Evolutionary conservation across 2,113 vertebrate species (phyloP).

Genomic region (Apodemus speciosus): DNA sequence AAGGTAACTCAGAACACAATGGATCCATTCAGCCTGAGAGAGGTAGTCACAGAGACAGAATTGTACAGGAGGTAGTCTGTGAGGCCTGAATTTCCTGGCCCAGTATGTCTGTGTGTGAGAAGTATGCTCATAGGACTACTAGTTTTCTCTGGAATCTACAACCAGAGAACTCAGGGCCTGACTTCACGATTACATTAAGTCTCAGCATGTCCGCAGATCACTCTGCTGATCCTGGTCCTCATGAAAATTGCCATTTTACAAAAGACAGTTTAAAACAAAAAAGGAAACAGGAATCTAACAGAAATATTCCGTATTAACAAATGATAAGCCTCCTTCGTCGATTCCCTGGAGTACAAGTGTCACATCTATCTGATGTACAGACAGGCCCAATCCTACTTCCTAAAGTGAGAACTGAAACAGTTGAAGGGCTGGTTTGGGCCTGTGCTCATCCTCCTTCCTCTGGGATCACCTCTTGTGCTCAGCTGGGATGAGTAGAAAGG

Average conservation of each 20-base stretch:
- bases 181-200: background rate
- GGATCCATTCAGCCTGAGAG: rapidly evolving
- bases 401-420: background rate
- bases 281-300: background rate
- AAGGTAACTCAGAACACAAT: rapidly evolving
- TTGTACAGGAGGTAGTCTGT: rapidly evolving
- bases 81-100: background rate
- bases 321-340: background rate
- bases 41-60: rapidly evolving
- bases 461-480: background rate
- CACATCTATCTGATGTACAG: background rate
- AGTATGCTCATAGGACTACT: background rate
- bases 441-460: background rate
- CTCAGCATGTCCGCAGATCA: background rate
- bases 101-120: background rate
- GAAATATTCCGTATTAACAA: background rate
- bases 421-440: too few relatives aligned
- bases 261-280: background rate
- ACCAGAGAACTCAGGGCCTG: background rate
- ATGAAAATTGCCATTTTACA: background rate
- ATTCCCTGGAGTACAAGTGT: too few relatives aligned
- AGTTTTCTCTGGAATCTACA: background rate
- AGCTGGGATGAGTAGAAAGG: background rate
- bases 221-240: background rate
- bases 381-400: too few relatives aligned